phyloP scores from a whole-genome alignment of 2,888 invertebrate species.

The Trachelus iudaicus region DNA sequence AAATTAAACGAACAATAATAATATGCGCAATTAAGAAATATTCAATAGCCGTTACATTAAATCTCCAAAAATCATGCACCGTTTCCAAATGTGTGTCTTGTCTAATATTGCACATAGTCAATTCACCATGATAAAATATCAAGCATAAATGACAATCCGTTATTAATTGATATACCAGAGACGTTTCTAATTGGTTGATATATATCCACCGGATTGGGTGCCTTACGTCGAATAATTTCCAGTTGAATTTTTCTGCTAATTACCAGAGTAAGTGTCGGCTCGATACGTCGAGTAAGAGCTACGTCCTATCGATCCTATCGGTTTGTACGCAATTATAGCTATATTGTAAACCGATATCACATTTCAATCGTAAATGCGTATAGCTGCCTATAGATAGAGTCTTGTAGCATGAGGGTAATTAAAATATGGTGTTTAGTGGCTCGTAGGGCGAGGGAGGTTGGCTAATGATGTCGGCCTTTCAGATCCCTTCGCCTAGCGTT shows the following conservation, averaged over 20 bases:
- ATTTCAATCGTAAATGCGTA: background rate
- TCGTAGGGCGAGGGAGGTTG: constrained; percentile 6
- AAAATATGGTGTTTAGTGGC: constrained; percentile 41
- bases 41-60: too few species aligned
- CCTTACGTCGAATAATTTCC: background rate
- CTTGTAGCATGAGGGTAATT: constrained; percentile 39
- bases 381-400: background rate
- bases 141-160: background rate
- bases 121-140: background rate
- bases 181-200: background rate
- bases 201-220: background rate
- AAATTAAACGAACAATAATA: too few species aligned
- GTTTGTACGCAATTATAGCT: background rate
- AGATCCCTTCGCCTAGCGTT: constrained; percentile 21
- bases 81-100: too few species aligned
- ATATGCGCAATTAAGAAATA: too few species aligned
- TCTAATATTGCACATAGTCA: background rate
- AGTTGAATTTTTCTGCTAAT: constrained; percentile 46
- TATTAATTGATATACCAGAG: background rate
- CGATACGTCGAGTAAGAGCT: constrained; percentile 15
- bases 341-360: background rate
- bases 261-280: constrained; percentile 45
- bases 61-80: too few species aligned
- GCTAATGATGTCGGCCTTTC: constrained; percentile 28
- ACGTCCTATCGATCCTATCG: constrained; percentile 46